These are phyloP conservation scores for Adoxophyes honmai DNA, from an alignment of 1,140 invertebrate genomes.

Conservation along the genomic window DNA sequence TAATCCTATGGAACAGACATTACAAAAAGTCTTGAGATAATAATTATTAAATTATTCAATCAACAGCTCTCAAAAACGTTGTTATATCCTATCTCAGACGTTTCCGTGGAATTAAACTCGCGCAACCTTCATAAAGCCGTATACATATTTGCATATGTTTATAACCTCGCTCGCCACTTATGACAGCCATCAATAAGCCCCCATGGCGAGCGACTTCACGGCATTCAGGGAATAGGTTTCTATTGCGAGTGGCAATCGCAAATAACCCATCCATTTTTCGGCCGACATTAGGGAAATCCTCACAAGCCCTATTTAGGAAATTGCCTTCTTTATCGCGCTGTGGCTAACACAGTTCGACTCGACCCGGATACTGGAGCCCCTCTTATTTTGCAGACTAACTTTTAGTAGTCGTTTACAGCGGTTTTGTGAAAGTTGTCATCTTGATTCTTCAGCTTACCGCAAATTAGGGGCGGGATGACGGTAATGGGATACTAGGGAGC, in stretches of 20 bases:
- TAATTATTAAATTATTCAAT: no score
- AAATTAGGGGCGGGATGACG: no score
- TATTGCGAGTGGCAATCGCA: slow-evolving; percentile 36
- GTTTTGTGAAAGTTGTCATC: neutral
- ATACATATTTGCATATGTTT: no score
- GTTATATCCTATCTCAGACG: no score
- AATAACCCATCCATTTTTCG: slow-evolving; percentile 41
- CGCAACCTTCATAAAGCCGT: no score
- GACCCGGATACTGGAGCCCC: slow-evolving; percentile 25
- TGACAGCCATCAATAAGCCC: neutral
- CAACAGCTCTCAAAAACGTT: no score
- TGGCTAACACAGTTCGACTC: slow-evolving; percentile 37
- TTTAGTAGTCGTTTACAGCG: slow-evolving; percentile 18
- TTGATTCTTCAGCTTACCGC: neutral
- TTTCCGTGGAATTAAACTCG: no score
- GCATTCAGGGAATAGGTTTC: slow-evolving; percentile 17
- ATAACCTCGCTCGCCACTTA: neutral
- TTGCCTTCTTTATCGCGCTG: slow-evolving; percentile 58
- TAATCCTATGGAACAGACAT: no score
- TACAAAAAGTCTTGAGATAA: no score
- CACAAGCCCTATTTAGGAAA: slow-evolving; percentile 60
- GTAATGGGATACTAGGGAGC: no score
- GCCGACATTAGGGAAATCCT: slow-evolving; percentile 59
- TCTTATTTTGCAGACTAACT: slow-evolving; percentile 32
- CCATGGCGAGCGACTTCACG: neutral